Percentiles rank a stretch among this genome's conserved stretches.
Evolutionary conservation across 2,113 vertebrate genomes (phyloP).

Genomic region (Ophthalmolycus amberensis): DNA sequence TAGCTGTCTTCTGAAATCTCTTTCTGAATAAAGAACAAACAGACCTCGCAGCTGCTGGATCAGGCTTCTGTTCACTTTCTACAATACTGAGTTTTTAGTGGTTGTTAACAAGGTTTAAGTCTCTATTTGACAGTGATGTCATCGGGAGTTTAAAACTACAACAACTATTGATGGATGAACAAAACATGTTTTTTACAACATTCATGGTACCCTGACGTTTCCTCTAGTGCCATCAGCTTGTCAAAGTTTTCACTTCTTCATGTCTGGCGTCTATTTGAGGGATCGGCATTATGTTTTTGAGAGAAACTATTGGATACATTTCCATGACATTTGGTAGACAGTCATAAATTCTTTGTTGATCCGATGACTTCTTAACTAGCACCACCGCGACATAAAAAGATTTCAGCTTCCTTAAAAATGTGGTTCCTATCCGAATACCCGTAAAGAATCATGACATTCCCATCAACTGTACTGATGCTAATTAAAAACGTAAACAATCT

Average conservation of each 20-base stretch:
- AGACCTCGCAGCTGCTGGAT: neutral
- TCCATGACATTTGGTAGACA: neutral
- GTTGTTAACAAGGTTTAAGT: neutral
- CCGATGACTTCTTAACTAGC: neutral
- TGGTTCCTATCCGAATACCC: neutral
- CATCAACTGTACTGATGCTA: neutral
- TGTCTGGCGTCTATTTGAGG: neutral
- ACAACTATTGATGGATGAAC: no score
- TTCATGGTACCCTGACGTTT: neutral
- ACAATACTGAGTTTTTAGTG: neutral
- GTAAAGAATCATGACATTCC: neutral
- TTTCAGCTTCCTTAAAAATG: neutral
- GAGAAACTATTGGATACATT: neutral
- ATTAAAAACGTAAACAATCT: neutral
- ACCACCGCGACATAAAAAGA: neutral
- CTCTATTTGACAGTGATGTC: neutral
- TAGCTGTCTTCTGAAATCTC: neutral
- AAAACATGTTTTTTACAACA: no score
- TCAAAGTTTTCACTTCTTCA: neutral
- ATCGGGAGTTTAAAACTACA: no score
- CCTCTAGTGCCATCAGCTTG: neutral
- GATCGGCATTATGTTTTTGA: neutral
- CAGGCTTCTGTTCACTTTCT: neutral
- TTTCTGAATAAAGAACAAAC: neutral
- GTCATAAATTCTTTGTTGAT: neutral